Conservation (phyloP, 2,888 invertebrate genomes). For the Peribatodes rhomboidaria region DNA sequence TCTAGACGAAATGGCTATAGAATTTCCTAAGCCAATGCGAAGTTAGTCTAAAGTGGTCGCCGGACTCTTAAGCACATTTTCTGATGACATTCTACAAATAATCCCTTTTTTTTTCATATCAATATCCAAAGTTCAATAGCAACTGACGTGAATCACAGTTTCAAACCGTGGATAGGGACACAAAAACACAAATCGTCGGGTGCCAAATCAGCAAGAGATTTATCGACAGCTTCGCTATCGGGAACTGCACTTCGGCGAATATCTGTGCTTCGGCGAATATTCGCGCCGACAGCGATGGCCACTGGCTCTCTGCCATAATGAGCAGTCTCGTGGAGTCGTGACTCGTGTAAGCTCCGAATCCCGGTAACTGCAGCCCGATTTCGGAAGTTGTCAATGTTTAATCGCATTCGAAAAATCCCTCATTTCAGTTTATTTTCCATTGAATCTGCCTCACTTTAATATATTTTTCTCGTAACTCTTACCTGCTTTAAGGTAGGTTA, state of each 20-base stretch:
- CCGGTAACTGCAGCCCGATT: neutral
- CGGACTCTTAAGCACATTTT: too few relatives aligned
- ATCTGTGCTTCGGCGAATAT: constrained; percentile 37
- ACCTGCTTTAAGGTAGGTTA: too few relatives aligned
- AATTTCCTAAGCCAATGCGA: too few relatives aligned
- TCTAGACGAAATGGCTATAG: too few relatives aligned
- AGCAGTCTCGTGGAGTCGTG: neutral
- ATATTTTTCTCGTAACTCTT: neutral
- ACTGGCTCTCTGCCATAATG: constrained; percentile 44
- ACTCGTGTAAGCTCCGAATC: constrained; percentile 13
- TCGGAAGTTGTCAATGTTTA: neutral
- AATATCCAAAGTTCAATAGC: neutral
- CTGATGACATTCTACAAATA: too few relatives aligned
- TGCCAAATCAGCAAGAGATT: constrained; percentile 39
- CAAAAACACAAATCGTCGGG: constrained; percentile 34
- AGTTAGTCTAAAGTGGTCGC: too few relatives aligned
- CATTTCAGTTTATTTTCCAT: too few relatives aligned
- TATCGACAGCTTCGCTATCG: constrained; percentile 40
- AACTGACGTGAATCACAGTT: neutral
- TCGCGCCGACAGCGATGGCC: constrained; percentile 21
- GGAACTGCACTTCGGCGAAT: constrained; percentile 41
- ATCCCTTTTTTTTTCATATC: too few relatives aligned
- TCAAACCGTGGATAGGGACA: constrained; percentile 23
- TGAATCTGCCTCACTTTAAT: neutral
- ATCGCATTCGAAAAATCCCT: neutral